phyloP scores from a whole-genome alignment of 2,797 vertebrate genomes.

The Karalla daura region DNA sequence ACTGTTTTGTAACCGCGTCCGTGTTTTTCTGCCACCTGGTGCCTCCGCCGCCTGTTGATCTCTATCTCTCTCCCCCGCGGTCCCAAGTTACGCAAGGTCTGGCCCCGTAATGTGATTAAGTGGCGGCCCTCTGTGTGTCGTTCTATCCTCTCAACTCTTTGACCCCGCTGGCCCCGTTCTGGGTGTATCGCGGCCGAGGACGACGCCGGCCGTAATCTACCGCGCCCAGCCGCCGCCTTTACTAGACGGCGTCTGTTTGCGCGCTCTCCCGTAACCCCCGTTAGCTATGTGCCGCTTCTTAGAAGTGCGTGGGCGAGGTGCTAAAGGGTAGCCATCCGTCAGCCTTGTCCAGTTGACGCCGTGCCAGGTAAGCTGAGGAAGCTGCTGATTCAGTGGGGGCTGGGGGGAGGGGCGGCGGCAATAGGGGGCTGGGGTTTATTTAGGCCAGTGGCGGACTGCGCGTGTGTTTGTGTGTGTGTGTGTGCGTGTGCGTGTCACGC shows the following conservation, averaged over 20 bases:
- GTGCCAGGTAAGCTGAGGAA: conserved; percentile 56
- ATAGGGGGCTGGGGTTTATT: conserved; percentile 39
- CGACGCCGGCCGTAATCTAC: conserved; percentile 53
- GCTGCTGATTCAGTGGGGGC: conserved; percentile 57
- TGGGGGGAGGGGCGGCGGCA: conserved; percentile 10
- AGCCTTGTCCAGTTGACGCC: conserved; percentile 39
- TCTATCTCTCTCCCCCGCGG: conserved; percentile 17
- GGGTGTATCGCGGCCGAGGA: conserved; percentile 30
- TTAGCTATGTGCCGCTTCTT: conserved; percentile 46
- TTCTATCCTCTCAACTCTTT: conserved; percentile 47
- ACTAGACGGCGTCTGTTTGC: conserved; percentile 38
- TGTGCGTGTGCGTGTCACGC: too few relatives aligned
- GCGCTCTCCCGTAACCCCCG: conserved; percentile 54
- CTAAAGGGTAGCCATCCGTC: conserved; percentile 48
- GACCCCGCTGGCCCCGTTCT: conserved; percentile 45
- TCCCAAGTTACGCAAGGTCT: conserved; percentile 49
- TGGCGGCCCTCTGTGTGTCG: conserved; percentile 39
- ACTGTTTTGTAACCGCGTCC: conserved; percentile 35
- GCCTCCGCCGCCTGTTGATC: conserved; percentile 25
- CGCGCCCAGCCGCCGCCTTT: conserved; percentile 23
- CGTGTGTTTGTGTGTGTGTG: conserved; percentile 3
- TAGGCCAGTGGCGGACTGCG: conserved; percentile 1
- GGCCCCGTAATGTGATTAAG: conserved; percentile 66
- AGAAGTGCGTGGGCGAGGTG: conserved; percentile 47
- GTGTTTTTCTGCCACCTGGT: conserved; percentile 39